These are phyloP conservation scores for Caretta caretta DNA, from an alignment of 2,113 vertebrate genomes.

Conservation along the genomic window DNA sequence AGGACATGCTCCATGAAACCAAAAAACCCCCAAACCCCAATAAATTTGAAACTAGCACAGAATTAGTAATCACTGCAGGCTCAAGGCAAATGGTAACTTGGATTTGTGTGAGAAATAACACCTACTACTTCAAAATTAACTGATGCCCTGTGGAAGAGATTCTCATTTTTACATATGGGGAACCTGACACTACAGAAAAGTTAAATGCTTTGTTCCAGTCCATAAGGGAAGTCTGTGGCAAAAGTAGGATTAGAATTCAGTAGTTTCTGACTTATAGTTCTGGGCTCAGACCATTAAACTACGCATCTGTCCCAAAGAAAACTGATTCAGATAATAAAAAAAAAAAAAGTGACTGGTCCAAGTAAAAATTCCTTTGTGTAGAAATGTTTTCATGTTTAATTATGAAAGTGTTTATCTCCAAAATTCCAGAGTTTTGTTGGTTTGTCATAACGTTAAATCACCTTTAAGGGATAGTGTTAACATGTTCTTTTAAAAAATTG, in stretches of 20 bases:
- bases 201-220: background rate
- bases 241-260: background rate
- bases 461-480: background rate
- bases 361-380: background rate
- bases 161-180: background rate
- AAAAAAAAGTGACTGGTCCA: background rate
- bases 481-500: background rate
- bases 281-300: background rate
- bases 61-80: rapidly evolving
- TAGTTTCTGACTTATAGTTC: background rate
- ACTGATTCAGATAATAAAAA: background rate
- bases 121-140: background rate
- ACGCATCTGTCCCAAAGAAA: background rate
- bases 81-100: rapidly evolving
- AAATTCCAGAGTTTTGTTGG: background rate
- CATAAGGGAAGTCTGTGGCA: background rate
- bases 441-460: rapidly evolving
- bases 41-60: rapidly evolving
- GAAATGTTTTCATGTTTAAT: background rate
- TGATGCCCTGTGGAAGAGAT: rapidly evolving
- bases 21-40: background rate
- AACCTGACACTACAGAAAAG: background rate
- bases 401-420: background rate
- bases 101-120: background rate
- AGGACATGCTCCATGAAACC: background rate